phyloP scores from a whole-genome alignment of 2,113 vertebrate species.

The Apteryx mantelli region DNA sequence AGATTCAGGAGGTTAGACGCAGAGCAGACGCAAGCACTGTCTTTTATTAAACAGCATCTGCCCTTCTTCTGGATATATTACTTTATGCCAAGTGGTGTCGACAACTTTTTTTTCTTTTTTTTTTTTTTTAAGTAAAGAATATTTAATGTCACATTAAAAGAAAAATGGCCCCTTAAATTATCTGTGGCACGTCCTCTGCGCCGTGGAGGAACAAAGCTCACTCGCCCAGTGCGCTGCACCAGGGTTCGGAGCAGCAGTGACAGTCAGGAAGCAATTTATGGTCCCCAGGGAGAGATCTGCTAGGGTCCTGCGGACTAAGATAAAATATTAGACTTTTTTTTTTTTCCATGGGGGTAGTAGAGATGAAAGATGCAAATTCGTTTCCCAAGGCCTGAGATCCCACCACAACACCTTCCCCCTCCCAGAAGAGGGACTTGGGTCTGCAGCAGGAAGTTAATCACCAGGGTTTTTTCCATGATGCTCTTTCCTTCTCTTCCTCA shows the following conservation, averaged over 20 bases:
- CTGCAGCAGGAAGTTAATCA: not conserved
- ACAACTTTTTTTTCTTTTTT: not conserved
- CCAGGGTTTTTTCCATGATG: not conserved
- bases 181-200: slow-evolving; percentile 66
- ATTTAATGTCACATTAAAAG: slow-evolving; percentile 60
- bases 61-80: slow-evolving; percentile 61
- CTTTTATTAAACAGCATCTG: slow-evolving; percentile 68
- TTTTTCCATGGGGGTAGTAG: not conserved
- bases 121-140: slow-evolving; percentile 58
- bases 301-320: slow-evolving; percentile 38
- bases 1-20: slow-evolving; percentile 28
- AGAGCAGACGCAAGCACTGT: slow-evolving; percentile 7
- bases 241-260: slow-evolving; percentile 33
- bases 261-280: slow-evolving; percentile 63
- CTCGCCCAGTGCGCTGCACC: slow-evolving; percentile 2
- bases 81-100: slow-evolving; percentile 47
- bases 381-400: not conserved
- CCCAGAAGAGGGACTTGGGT: not conserved
- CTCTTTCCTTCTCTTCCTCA: not conserved
- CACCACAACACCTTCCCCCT: not conserved
- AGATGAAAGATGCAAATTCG: not conserved
- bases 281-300: slow-evolving; percentile 52
- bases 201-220: slow-evolving; percentile 58
- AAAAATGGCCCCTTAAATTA: slow-evolving; percentile 72
- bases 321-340: slow-evolving; percentile 35